Conservation (phyloP, 1,140 invertebrate genomes). For the Aleiodes sp. region DNA sequence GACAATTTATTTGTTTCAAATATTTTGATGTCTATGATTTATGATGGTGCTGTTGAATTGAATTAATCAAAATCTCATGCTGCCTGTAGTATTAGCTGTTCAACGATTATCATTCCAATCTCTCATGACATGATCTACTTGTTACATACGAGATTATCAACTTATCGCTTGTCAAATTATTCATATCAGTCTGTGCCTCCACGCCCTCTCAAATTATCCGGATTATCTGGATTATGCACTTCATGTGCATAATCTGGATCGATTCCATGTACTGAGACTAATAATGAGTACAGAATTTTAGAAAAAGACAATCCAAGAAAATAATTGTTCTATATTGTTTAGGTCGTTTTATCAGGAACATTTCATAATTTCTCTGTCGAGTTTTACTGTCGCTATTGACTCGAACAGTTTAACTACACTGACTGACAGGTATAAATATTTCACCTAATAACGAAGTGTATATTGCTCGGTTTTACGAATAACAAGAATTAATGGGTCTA, state of each 20-base stretch:
- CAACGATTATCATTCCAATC: no score
- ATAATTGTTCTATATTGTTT: background rate
- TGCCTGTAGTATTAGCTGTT: no score
- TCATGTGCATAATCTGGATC: no score
- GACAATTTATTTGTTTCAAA: background rate
- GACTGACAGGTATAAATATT: background rate
- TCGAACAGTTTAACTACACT: background rate
- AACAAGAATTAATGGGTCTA: conserved; percentile 34
- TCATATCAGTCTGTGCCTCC: no score
- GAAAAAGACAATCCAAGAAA: no score
- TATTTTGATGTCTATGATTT: background rate
- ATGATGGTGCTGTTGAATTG: background rate
- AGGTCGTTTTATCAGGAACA: background rate
- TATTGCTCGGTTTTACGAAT: conserved; percentile 35
- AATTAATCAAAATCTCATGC: no score
- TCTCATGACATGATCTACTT: conserved; percentile 8
- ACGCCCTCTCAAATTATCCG: background rate
- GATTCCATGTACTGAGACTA: no score
- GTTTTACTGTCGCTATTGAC: background rate
- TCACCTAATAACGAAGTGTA: background rate
- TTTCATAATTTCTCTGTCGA: background rate
- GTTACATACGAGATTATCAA: background rate
- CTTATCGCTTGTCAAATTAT: background rate
- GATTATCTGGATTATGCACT: background rate
- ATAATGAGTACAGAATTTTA: no score